phyloP scores from a whole-genome alignment of 2,888 invertebrate species.

The Pimpla rufipes region DNA sequence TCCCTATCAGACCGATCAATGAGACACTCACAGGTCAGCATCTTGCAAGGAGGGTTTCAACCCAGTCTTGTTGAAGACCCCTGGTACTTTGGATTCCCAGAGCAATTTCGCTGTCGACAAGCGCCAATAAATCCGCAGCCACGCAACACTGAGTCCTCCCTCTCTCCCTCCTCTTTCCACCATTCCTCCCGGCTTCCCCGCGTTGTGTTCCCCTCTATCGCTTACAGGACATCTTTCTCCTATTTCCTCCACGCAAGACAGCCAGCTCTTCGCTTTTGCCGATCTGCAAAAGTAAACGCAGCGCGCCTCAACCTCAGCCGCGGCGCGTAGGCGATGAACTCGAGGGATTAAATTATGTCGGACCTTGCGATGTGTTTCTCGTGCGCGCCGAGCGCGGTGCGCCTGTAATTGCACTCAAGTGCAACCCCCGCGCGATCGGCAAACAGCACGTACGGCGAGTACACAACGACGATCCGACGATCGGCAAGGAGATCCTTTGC shows the following conservation, averaged over 20 bases:
- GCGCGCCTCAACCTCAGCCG: constrained; percentile 33
- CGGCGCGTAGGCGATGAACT: constrained; percentile 74
- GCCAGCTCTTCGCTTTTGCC: constrained; percentile 64
- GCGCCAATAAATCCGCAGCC: constrained; percentile 30
- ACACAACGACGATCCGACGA: too few relatives aligned
- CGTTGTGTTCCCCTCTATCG: constrained; percentile 19
- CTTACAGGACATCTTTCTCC: constrained; percentile 53
- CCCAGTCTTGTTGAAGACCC: constrained; percentile 4
- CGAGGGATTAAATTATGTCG: constrained; percentile 78
- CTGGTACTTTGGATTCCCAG: constrained; percentile 2
- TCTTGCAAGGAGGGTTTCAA: background rate
- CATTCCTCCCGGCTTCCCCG: constrained; percentile 42
- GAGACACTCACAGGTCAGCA: background rate
- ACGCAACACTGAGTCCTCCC: background rate
- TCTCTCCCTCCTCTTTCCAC: constrained; percentile 31
- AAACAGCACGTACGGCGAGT: too few relatives aligned
- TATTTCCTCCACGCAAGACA: constrained; percentile 60
- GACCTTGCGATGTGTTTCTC: constrained; percentile 73
- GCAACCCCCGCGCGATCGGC: constrained; percentile 63
- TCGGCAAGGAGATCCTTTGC: constrained; percentile 22
- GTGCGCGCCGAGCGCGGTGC: constrained; percentile 62
- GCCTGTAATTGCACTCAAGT: constrained; percentile 70
- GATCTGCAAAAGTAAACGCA: constrained; percentile 77
- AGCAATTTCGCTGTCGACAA: constrained; percentile 27
- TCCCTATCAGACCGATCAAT: constrained; percentile 7